Conservation (phyloP, 2,113 vertebrate genomes). For the Pseudolaguvia tuberculata region DNA sequence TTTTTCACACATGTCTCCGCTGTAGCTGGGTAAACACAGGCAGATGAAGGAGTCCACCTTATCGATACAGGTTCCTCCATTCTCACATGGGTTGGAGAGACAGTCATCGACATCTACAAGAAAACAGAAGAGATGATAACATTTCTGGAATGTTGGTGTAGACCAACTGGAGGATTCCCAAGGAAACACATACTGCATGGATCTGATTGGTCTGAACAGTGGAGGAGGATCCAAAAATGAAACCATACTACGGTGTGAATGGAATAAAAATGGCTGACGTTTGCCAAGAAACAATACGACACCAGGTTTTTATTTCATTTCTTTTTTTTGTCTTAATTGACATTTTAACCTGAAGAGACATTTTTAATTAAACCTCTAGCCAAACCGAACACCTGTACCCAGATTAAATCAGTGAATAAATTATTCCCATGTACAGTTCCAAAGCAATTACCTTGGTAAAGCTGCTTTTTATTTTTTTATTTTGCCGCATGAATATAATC, state of each 20-base stretch:
- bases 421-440: conserved; percentile 26
- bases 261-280: background rate
- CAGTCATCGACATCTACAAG: conserved; percentile 72
- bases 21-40: conserved; percentile 92
- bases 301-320: no score
- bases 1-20: conserved; percentile 87
- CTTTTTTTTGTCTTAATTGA: conserved; percentile 9
- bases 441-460: conserved; percentile 13
- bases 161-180: no score
- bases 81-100: conserved; percentile 80
- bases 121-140: background rate
- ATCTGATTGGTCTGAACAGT: no score
- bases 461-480: background rate
- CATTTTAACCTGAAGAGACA: conserved; percentile 29
- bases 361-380: conserved; percentile 35
- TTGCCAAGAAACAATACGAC: background rate
- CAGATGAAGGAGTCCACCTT: conserved; percentile 87
- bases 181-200: no score
- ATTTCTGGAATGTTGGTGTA: background rate
- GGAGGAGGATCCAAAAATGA: no score
- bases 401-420: conserved; percentile 21
- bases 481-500: conserved; percentile 19
- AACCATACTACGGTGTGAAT: no score
- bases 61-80: conserved; percentile 90
- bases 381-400: conserved; percentile 12